Evolutionary conservation across 1,140 invertebrate species (phyloP), one percentile per base, ranked within the genome.

Genomic region (Drosophila leontia): DNA sequence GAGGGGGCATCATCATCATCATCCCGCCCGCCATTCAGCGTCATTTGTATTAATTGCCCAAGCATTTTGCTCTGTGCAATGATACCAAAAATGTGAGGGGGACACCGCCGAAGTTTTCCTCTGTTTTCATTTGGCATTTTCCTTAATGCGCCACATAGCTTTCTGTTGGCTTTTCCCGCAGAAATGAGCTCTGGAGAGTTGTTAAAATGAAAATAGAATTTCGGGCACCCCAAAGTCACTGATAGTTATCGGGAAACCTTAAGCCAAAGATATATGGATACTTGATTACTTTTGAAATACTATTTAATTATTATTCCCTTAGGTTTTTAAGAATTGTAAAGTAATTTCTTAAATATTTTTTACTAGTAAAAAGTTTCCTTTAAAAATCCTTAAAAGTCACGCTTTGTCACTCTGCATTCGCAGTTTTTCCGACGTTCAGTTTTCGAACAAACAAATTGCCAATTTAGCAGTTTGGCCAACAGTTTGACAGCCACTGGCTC

Each of bases 31-130:
- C 85, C 67, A 75, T 84, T 90, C 85, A 85, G 75, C 63, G 82
- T 90, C 85, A 90, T 90, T 90, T 90, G 78, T 90, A 90, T 90
- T 90, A 90, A 90, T 90, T 90, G 78, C 85, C 85, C 81, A 69
- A 78, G 57, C 86, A 85, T 84, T 90, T 90, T 87, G 72, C 74
- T 69, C 84, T 64, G 78, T 45, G 76, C 81, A 90, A 90, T 90
- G 81, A 90, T 90, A 90, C 85, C 82, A 64, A 85, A 90, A 90
- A 88, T 82, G 11, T 34, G 3, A 35, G 64, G 80, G 78, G 41
- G 41, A 64, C 41, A 39, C 37, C 26, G 32, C 63, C 59, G 62
- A 42, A 53, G 62, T 68, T 75, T 74, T 60, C 55, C 50, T 57
- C 41, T 35, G 64, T 70, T 85, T 72, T 83, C 60, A 76, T 76